A percentile compares a stretch with the other conserved stretches of the same genome.
Evolutionary conservation across 2,888 invertebrate species (phyloP).

Genomic region (Caenorhabditis becei): DNA sequence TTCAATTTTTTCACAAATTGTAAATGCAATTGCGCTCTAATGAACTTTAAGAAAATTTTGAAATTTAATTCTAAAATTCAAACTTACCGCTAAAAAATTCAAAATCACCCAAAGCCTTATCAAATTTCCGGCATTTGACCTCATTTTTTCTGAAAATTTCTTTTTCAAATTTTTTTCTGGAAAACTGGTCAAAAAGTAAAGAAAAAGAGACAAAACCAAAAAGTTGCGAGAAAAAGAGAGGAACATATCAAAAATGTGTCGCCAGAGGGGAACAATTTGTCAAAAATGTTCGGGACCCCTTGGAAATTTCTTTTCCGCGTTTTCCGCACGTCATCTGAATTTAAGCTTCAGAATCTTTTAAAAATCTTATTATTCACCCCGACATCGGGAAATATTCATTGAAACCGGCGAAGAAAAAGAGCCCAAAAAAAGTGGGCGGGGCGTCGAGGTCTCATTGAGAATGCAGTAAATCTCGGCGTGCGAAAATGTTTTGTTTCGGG

Average conservation of each 20-base stretch:
- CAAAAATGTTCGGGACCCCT: conserved; percentile 37
- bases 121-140: too few relatives aligned
- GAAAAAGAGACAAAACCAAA: background rate
- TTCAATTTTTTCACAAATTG: background rate
- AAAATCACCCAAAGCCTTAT: too few relatives aligned
- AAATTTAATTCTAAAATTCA: too few relatives aligned
- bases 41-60: too few relatives aligned
- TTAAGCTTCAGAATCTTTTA: too few relatives aligned
- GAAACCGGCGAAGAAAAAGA: conserved; percentile 2
- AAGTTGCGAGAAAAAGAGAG: conserved; percentile 1
- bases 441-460: conserved; percentile 28
- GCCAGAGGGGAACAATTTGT: conserved; percentile 45
- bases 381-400: conserved; percentile 30
- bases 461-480: conserved; percentile 56
- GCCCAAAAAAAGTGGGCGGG: conserved; percentile 8
- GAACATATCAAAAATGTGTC: conserved; percentile 40
- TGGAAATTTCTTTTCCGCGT: background rate
- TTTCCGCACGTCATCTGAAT: background rate
- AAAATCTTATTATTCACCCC: background rate
- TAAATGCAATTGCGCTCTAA: too few relatives aligned
- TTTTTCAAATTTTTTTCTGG: too few relatives aligned
- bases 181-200: background rate
- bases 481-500: conserved; percentile 24
- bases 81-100: too few relatives aligned
- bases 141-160: too few relatives aligned